These are phyloP conservation scores for Chrysolina americana DNA, from an alignment of 2,888 invertebrate genomes.

Conservation along the genomic window DNA sequence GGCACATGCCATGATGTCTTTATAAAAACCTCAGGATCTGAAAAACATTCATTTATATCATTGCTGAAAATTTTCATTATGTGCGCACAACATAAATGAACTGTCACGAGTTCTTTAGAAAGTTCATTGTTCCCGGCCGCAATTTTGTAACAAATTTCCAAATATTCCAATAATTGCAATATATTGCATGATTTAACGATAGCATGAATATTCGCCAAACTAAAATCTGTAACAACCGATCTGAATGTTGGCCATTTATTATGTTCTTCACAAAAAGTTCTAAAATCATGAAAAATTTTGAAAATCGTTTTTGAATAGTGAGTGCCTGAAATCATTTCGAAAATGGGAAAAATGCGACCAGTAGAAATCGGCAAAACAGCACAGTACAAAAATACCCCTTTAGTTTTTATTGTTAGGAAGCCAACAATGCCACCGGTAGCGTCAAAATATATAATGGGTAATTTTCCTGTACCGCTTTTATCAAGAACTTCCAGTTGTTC, in stretches of 20 bases:
- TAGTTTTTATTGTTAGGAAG: conserved; percentile 32
- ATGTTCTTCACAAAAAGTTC: conserved; percentile 34
- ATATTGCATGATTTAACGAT: neutral
- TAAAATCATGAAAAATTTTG: conserved; percentile 38
- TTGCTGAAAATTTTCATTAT: too few species aligned
- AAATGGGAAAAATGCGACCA: conserved; percentile 40
- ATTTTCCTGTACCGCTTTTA: neutral
- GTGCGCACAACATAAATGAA: conserved; percentile 20
- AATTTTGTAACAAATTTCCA: neutral
- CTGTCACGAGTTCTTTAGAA: neutral
- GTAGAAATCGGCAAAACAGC: conserved; percentile 29
- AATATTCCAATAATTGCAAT: neutral
- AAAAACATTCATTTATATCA: too few species aligned
- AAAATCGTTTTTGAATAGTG: conserved; percentile 45
- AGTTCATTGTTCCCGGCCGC: neutral
- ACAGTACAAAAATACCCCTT: conserved; percentile 42
- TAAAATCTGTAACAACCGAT: conserved; percentile 15
- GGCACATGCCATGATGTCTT: too few species aligned
- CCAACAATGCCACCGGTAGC: conserved; percentile 46
- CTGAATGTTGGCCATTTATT: conserved; percentile 30
- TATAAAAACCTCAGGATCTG: too few species aligned
- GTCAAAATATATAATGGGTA: conserved; percentile 42
- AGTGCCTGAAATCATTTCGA: conserved; percentile 39
- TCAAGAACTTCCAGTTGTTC: conserved; percentile 41
- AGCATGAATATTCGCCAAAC: conserved; percentile 4